Evolutionary conservation across 2,888 invertebrate species (phyloP), one percentile per base, ranked within the genome.

Genomic region (Tricholauxania praeusta): DNA sequence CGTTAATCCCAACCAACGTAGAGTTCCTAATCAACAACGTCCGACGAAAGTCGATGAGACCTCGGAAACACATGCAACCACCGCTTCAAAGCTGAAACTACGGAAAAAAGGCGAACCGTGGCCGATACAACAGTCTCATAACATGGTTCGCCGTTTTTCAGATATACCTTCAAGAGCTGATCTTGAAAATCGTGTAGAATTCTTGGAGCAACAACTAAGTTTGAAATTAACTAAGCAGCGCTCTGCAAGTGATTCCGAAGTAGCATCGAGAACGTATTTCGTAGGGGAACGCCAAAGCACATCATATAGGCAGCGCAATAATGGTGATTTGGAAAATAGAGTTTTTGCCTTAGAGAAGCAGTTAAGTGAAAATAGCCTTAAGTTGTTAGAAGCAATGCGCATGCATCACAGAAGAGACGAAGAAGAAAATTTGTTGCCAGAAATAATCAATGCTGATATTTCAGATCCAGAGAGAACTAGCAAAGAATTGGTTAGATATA

Each of bases 171-270:
- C 84, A 77, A 81, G 85, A 80, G 80, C 85, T 71, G 84, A 84
- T 82, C 83, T 84, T 81, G 84, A 85, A 79, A 84, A 84, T 80
- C 85, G 85, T 74, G 78, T 84, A 78, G 80, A 83, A 76, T 84
- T 83, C 79, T 79, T 84, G 76, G 84, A 84, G 78, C 82, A 80
- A 79, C 81, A 85, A 81, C 78, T 85, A 74, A 82, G 79, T 76
- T 82, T 81, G 79, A 84, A 81, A 82, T 80, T 83, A 77, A 79
- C 81, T 80, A 85, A 84, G 84, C 84, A 84, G 85, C 85, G 84
- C 82, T 82, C 84, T 82, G 83, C 84, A 84, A 84, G 84, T 84
- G 84, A 84, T 85, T 84, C 84, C 84, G 84, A 84, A 80, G 84
- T 84, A 79, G 81, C 85, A 84, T 84, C 85, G 74, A 79, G 75